Conservation (phyloP, 2,888 invertebrate genomes). For the Hybos culiciformis region DNA sequence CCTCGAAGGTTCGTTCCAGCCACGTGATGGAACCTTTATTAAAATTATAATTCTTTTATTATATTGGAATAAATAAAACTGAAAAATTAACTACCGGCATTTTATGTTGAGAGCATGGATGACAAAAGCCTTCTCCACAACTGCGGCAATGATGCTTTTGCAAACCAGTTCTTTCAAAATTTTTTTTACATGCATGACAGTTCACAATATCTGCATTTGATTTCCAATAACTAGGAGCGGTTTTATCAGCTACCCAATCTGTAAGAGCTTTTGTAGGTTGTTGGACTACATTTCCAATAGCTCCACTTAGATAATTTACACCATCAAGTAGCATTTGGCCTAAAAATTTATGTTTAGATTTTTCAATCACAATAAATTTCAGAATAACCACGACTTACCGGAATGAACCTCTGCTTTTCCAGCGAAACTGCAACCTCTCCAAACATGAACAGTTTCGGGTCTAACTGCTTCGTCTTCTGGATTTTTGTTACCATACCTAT, state of each 20-base stretch:
- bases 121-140: constrained; percentile 70
- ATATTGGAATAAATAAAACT: too few relatives aligned
- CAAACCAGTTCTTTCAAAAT: constrained; percentile 41
- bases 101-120: constrained; percentile 50
- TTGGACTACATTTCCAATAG: constrained; percentile 49
- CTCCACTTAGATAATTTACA: constrained; percentile 46
- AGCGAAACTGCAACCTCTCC: constrained; percentile 44
- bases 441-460: constrained; percentile 53
- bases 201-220: constrained; percentile 63
- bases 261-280: constrained; percentile 55
- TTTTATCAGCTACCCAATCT: constrained; percentile 58
- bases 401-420: constrained; percentile 39
- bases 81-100: too few relatives aligned
- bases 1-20: constrained; percentile 55
- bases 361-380: too few relatives aligned
- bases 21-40: constrained; percentile 56
- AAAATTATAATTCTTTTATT: too few relatives aligned
- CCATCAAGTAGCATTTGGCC: constrained; percentile 52
- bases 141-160: constrained; percentile 62
- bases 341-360: too few relatives aligned
- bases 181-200: constrained; percentile 49
- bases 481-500: constrained; percentile 62
- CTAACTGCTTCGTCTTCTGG: constrained; percentile 55
- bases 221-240: constrained; percentile 65
- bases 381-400: too few relatives aligned